Evolutionary conservation across 2,797 vertebrate species (phyloP).

Genomic region (Xyrichtys novacula): DNA sequence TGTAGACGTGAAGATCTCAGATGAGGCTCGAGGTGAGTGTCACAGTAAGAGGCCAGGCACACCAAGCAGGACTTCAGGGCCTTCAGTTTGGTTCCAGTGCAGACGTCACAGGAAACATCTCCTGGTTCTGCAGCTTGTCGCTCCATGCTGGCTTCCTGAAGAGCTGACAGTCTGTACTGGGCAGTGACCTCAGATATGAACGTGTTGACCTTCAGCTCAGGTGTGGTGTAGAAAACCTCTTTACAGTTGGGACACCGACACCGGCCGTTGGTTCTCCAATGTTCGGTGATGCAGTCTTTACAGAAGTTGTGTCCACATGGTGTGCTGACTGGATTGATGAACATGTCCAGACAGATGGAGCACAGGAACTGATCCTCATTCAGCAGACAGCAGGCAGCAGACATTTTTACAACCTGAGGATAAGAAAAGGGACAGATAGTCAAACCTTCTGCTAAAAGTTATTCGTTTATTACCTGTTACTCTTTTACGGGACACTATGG

Average conservation of each 20-base stretch:
- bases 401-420: constrained; percentile 12
- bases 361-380: too few species aligned
- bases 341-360: too few species aligned
- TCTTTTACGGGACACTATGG: too few species aligned
- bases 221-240: neutral
- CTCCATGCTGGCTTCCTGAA: constrained; percentile 15
- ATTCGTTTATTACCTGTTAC: too few species aligned
- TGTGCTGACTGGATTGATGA: too few species aligned
- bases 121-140: neutral
- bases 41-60: constrained; percentile 36
- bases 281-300: constrained; percentile 2
- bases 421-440: too few species aligned
- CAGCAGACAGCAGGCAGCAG: constrained; percentile 15
- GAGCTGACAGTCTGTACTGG: constrained; percentile 25
- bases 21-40: constrained; percentile 46
- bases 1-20: neutral
- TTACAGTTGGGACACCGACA: constrained; percentile 34
- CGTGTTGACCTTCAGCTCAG: constrained; percentile 27
- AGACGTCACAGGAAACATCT: constrained; percentile 29
- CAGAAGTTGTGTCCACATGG: too few species aligned
- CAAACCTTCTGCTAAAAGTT: too few species aligned
- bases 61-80: constrained; percentile 36
- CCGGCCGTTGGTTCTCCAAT: fast-evolving
- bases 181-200: constrained; percentile 38
- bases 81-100: constrained; percentile 27